These are phyloP conservation scores for Drosophila bifasciata DNA, from an alignment of 1,140 invertebrate genomes.

Conservation along the genomic window DNA sequence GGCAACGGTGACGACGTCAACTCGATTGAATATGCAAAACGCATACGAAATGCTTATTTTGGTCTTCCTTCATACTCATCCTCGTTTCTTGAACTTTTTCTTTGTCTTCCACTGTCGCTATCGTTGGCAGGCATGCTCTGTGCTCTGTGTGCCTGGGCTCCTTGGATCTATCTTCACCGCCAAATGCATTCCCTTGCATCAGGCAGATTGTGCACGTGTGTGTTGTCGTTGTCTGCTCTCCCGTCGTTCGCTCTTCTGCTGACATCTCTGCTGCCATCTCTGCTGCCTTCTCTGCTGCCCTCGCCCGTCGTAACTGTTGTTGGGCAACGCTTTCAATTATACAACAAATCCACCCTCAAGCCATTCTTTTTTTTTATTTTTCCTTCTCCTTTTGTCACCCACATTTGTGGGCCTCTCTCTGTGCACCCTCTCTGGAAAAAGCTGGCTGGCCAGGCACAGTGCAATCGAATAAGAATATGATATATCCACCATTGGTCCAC, in stretches of 20 bases:
- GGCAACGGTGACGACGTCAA: slow-evolving; percentile 41
- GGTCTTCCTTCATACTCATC: slow-evolving; percentile 35
- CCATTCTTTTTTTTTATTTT: not conserved
- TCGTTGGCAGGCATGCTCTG: slow-evolving; percentile 14
- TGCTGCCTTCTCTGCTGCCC: no score
- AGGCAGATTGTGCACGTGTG: slow-evolving; percentile 41
- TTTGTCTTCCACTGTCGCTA: slow-evolving; percentile 28
- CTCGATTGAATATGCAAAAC: slow-evolving; percentile 66
- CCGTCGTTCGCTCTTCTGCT: slow-evolving; percentile 4
- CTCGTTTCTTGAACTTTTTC: slow-evolving; percentile 2
- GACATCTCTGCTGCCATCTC: no score
- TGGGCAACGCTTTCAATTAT: slow-evolving; percentile 43
- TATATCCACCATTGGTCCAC: not conserved
- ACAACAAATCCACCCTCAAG: slow-evolving; percentile 27
- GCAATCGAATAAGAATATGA: not conserved
- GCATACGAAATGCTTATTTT: slow-evolving; percentile 35
- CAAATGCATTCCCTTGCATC: slow-evolving; percentile 60
- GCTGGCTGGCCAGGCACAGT: slow-evolving; percentile 11
- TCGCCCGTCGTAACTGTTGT: not conserved
- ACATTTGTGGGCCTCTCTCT: slow-evolving; percentile 14
- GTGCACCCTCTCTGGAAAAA: not conserved
- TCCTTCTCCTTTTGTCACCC: not conserved
- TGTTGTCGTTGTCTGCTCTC: not conserved
- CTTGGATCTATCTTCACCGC: not conserved
- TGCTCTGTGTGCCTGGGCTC: not conserved